phyloP scores from a whole-genome alignment of 1,140 invertebrate species.

The Matsumurasca onukii region DNA sequence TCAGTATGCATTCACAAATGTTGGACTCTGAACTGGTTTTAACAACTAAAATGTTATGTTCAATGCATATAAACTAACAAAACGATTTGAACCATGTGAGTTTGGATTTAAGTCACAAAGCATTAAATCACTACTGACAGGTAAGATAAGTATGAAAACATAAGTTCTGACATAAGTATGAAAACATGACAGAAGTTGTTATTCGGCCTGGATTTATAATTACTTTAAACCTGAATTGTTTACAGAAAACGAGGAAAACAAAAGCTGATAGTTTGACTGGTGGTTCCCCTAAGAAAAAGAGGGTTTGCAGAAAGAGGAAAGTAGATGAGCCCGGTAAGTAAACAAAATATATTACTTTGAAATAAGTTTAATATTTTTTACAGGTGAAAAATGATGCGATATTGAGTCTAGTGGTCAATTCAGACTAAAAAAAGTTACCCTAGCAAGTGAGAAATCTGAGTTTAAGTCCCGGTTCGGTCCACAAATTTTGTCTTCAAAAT shows the following conservation, averaged over 20 bases:
- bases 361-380: neutral
- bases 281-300: slow-evolving; percentile 24
- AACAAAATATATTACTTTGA: neutral
- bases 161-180: no score
- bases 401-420: neutral
- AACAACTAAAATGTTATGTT: neutral
- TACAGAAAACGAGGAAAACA: neutral
- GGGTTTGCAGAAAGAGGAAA: slow-evolving; percentile 31
- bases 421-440: neutral
- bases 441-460: no score
- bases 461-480: no score
- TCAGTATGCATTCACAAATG: neutral
- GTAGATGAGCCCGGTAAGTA: slow-evolving; percentile 37
- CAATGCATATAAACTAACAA: neutral
- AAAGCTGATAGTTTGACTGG: slow-evolving; percentile 9
- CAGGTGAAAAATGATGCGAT: neutral
- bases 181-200: no score
- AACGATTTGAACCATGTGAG: neutral
- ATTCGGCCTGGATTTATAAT: no score
- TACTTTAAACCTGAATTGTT: neutral
- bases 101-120: neutral
- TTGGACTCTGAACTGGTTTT: neutral
- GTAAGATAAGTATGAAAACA: neutral
- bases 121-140: neutral
- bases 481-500: neutral